Conservation (phyloP, 2,888 invertebrate species). For the Habroteleia sp. region DNA sequence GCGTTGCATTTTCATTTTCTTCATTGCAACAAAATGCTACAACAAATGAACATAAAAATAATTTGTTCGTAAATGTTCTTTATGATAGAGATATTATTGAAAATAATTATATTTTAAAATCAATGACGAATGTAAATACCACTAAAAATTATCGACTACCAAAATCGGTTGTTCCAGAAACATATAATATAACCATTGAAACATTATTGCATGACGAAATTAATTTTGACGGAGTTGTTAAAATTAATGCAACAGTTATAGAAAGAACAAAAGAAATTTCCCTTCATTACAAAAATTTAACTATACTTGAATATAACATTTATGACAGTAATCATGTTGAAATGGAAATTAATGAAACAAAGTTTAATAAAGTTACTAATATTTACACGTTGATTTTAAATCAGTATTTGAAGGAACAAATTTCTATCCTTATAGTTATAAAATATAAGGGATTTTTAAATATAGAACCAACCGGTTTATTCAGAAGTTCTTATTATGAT, state of each 20-base stretch:
- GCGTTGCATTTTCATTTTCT: too few relatives aligned
- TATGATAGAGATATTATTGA: slow-evolving; percentile 33
- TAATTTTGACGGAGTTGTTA: slow-evolving; percentile 35
- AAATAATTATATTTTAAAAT: slow-evolving; percentile 12
- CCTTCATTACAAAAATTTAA: slow-evolving; percentile 48
- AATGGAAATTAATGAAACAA: background rate
- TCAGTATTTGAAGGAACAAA: background rate
- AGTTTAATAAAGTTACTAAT: slow-evolving; percentile 31
- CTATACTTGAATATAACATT: slow-evolving; percentile 9
- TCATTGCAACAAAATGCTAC: too few relatives aligned
- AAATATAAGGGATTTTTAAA: slow-evolving; percentile 83
- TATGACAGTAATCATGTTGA: background rate
- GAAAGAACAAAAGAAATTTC: slow-evolving; percentile 39
- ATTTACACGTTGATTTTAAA: slow-evolving; percentile 25
- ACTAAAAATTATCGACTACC: slow-evolving; percentile 50
- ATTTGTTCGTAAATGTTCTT: too few relatives aligned
- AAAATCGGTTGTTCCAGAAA: slow-evolving; percentile 27
- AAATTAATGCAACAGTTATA: slow-evolving; percentile 43
- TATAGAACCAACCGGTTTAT: slow-evolving; percentile 85
- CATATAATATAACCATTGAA: slow-evolving; percentile 42
- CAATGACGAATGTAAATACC: background rate
- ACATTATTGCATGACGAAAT: slow-evolving; percentile 15
- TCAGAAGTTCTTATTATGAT: slow-evolving; percentile 83
- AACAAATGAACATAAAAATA: too few relatives aligned
- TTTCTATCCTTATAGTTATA: slow-evolving; percentile 77